These are phyloP conservation scores for Dolichallabes microphthalmus DNA, from an alignment of 2,113 vertebrate genomes.

Conservation along the genomic window DNA sequence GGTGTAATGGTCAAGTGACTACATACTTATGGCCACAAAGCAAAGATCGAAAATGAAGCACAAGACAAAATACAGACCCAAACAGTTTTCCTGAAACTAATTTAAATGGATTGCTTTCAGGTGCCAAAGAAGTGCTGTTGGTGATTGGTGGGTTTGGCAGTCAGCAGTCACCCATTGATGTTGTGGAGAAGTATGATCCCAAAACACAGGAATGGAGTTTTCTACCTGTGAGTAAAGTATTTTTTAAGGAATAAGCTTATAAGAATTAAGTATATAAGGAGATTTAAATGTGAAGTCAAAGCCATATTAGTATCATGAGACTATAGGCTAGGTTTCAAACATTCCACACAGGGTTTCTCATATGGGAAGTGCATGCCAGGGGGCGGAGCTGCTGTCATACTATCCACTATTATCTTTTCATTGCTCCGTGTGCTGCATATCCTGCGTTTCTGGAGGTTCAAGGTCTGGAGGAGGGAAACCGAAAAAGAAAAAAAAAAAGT, in stretches of 20 bases:
- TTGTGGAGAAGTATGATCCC: slow-evolving; percentile 97
- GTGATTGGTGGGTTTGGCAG: slow-evolving; percentile 98
- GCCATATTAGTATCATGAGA: neutral
- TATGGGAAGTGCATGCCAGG: slow-evolving; percentile 6
- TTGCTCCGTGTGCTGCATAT: slow-evolving; percentile 14
- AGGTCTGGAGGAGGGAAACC: neutral
- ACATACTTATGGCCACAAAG: neutral
- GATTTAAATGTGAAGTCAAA: slow-evolving; percentile 9
- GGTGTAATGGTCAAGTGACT: neutral
- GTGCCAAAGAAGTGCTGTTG: slow-evolving; percentile 95
- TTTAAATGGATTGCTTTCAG: slow-evolving; percentile 63
- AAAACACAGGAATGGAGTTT: slow-evolving; percentile 98
- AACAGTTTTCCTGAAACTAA: neutral
- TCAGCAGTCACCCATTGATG: slow-evolving; percentile 95
- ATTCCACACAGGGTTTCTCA: neutral
- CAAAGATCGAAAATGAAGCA: neutral
- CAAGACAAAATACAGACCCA: neutral
- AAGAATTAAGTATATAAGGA: neutral
- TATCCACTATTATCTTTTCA: slow-evolving; percentile 35
- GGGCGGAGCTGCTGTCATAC: slow-evolving; percentile 26
- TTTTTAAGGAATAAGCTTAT: neutral
- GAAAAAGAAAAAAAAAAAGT: neutral
- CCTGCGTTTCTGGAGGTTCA: slow-evolving; percentile 27
- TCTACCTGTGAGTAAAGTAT: slow-evolving; percentile 81
- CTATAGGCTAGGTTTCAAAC: neutral